Base-by-base conservation (phyloP, 2,797 vertebrate species). In the Microtus obscurus region DNA sequence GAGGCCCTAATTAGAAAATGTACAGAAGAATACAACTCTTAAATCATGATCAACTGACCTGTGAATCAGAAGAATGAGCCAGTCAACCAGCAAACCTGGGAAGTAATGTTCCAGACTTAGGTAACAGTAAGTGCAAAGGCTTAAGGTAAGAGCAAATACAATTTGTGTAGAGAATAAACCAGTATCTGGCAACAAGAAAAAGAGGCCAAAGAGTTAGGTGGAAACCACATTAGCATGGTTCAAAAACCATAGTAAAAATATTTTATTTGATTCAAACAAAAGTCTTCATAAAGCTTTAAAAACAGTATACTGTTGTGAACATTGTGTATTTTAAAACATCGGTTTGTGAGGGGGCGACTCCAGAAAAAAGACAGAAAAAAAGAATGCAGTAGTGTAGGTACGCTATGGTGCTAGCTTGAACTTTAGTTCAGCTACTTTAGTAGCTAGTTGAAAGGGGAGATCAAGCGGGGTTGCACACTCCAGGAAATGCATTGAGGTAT, bases 301-400 rank as follows among this genome's bases (percentile, higher is more conserved):
- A 1, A 90, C 82, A 43, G 3, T 10, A 1, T 77, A 4, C 4
- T 59, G 10, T 23, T 12, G 11, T 74, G 86, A 11, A 12, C 4
- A 48, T 74, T 67, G 51, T 74, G 14, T 40, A 61, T 63, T 94
- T 79, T 95, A 56, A 92, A 95, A 80, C 76, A 88, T 43, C 27
- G 0, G 6, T 86, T 93, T 90, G 12, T 89, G 16, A 1, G 56
- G 17, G 13, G 73, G 2, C 5, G 12, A 80, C 12, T 10, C 78
- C 40, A 51, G 23, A 10, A 34, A 92, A 89, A 77, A 82, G 53
- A 56, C 29, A 81, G 51, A 91, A 91, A 96, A 40, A 82, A 12
- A 25, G 73, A 82, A 14, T 61, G 21, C n/a, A 85, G 12, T 43
- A 51, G 31, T 65, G 6, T 14, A 87, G 40, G 31, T 65, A 73